phyloP scores from a whole-genome alignment of 2,888 invertebrate genomes.

The Coleophora deauratella region DNA sequence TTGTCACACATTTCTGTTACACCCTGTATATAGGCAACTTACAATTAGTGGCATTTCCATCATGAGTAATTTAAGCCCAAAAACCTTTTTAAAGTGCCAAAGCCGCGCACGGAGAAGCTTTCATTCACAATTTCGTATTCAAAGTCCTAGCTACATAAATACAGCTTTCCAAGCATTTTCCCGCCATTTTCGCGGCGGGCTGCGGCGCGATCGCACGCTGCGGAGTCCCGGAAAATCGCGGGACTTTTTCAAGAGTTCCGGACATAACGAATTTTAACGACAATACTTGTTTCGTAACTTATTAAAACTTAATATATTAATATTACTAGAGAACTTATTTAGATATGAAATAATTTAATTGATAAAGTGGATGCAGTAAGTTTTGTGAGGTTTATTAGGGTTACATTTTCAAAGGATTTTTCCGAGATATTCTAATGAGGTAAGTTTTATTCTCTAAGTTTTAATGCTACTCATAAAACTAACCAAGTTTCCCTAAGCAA shows the following conservation, averaged over 20 bases:
- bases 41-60: no score
- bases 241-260: not conserved
- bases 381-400: not conserved
- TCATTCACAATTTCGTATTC: conserved; percentile 6
- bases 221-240: not conserved
- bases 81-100: no score
- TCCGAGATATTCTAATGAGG: not conserved
- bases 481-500: not conserved
- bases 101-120: not conserved
- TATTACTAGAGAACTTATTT: no score
- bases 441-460: not conserved
- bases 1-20: no score
- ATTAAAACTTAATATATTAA: not conserved
- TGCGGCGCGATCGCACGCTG: conserved; percentile 1
- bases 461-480: not conserved
- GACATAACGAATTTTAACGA: not conserved
- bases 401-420: not conserved
- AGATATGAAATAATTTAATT: no score
- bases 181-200: conserved; percentile 9
- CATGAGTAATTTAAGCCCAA: no score
- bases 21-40: no score
- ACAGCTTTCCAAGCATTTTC: conserved; percentile 3
- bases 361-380: no score
- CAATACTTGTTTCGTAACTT: not conserved
- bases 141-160: conserved; percentile 7